These are phyloP conservation scores for Cyanoderma ruficeps DNA, from an alignment of 2,113 vertebrate species.

Conservation along the genomic window DNA sequence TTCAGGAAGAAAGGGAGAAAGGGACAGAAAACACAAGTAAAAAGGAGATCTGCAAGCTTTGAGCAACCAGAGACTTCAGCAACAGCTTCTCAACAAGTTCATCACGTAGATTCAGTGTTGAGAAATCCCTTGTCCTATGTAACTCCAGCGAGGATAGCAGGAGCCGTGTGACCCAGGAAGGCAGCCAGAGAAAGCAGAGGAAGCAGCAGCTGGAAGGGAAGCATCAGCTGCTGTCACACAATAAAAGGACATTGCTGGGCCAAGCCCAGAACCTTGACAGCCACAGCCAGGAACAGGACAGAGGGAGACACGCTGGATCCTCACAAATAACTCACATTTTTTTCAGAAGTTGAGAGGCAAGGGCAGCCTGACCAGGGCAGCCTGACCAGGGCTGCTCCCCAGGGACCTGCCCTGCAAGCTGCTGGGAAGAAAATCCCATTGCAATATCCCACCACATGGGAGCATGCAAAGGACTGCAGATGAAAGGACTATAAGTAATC, in stretches of 20 bases:
- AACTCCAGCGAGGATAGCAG: rapidly evolving
- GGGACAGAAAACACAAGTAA: background rate
- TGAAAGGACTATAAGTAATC: constrained; percentile 23
- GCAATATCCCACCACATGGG: constrained; percentile 9
- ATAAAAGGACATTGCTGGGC: background rate
- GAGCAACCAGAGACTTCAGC: background rate
- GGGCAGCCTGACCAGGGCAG: background rate
- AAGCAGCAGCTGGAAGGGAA: background rate
- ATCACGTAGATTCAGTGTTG: background rate
- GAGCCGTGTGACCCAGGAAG: background rate
- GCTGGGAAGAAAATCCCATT: constrained; percentile 1
- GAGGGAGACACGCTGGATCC: background rate
- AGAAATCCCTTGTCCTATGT: background rate
- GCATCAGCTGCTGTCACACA: background rate
- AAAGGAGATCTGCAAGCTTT: background rate
- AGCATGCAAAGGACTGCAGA: background rate
- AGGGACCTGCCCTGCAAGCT: background rate
- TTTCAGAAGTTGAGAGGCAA: background rate
- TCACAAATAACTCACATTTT: background rate
- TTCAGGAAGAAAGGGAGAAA: background rate
- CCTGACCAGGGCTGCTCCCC: background rate
- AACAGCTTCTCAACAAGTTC: background rate
- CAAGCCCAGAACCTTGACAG: background rate
- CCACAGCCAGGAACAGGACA: background rate
- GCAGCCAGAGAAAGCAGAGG: background rate